These are phyloP conservation scores for Myotis pilosus DNA, from an alignment of 2,797 vertebrate species.

Conservation along the genomic window DNA sequence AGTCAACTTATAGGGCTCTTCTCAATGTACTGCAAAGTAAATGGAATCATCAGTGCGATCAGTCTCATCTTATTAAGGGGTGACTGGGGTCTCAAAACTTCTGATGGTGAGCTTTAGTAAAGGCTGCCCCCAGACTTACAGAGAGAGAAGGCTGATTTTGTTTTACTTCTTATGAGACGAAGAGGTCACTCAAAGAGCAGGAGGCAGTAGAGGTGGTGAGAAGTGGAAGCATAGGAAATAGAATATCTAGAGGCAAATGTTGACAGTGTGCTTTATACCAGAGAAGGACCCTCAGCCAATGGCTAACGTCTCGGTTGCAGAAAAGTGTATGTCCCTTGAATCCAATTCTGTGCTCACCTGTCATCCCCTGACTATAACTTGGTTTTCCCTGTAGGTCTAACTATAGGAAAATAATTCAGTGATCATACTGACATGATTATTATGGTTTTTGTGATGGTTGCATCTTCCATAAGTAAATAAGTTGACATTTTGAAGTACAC, in stretches of 20 bases:
- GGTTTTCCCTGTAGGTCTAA: neutral
- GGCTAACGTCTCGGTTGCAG: neutral
- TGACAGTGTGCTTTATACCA: neutral
- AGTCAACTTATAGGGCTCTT: neutral
- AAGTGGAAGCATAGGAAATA: neutral
- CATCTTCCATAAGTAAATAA: neutral
- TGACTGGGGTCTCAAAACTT: neutral
- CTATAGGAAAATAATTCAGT: neutral
- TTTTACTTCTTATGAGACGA: neutral
- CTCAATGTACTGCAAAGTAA: neutral
- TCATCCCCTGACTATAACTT: neutral
- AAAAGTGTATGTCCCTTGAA: neutral
- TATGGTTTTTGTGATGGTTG: neutral
- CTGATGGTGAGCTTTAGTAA: neutral
- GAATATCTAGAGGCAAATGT: neutral
- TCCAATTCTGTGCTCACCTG: neutral
- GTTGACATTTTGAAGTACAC: neutral
- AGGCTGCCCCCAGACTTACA: neutral
- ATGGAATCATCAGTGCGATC: neutral
- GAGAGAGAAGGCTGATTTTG: neutral
- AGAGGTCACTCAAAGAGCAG: neutral
- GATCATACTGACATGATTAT: neutral
- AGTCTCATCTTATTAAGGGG: neutral
- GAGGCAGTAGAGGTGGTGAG: fast-evolving
- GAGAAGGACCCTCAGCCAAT: neutral